Base-by-base conservation (phyloP, 2,888 invertebrate genomes). In the Stegana nigrithorax region DNA sequence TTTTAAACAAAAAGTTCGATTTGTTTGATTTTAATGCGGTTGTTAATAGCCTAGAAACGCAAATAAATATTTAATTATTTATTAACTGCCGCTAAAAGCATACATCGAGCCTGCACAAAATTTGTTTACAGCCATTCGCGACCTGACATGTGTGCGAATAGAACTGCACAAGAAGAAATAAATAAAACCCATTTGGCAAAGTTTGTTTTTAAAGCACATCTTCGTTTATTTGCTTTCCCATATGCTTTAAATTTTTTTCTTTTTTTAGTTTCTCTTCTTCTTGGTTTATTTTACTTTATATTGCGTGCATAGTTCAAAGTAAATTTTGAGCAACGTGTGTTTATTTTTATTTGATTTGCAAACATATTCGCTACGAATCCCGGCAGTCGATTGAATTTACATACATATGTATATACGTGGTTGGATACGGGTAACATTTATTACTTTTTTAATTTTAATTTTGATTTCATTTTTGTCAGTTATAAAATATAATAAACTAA, bases 111-210 rank as follows among this genome's bases (percentile, higher is more conserved):
- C 36, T 32, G 1, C 21, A 32, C n/a, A 14, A 29, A 39, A 39
- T 39, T 55, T 55, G 32, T 55, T 55, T 55, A 55, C 36, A 21
- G 10, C n/a, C 36, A 55, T 55, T 36, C 17, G n/a, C 36, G 32
- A 1, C 50, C 17, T 26, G 25, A 2, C 12, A 10, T 36, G 10
- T n/a, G n/a, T n/a, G n/a, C n/a, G n/a, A n/a, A n/a, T n/a, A n/a
- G n/a, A n/a, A n/a, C n/a, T n/a, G n/a, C n/a, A 32, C 36, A 36
- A 36, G 5, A 32, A 32, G n/a, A 12, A 2, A 32, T 32, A 5
- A 3, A 47, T 12, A 47, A n/a, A 23, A 23, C 23, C 23, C 25
- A 17, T 8, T 21, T 17, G 47, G 1, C 10, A 47, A 27, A 51
- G 19, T 27, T 27, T 51, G 21, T 47, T 25, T 25, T 12, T 47